These are phyloP conservation scores for Petromus typicus DNA, from an alignment of 2,113 vertebrate species.

Conservation along the genomic window DNA sequence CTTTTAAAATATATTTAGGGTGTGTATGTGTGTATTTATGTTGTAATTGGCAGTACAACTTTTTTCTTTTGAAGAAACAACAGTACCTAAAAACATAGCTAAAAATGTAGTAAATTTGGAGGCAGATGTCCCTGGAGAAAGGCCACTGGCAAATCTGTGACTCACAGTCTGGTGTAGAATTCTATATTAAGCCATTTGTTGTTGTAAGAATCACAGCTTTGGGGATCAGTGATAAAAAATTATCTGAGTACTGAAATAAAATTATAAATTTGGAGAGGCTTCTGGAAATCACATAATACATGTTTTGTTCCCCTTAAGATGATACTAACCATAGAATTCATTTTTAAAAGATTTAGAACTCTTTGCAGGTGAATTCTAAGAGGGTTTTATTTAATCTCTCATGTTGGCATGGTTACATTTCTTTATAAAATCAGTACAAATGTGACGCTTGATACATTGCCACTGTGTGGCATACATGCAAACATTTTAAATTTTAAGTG, in stretches of 20 bases:
- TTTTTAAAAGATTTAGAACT: slow-evolving; percentile 40
- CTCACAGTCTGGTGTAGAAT: background rate
- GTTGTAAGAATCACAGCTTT: slow-evolving; percentile 23
- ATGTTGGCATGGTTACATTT: background rate
- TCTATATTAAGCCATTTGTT: slow-evolving; percentile 45
- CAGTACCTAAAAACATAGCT: slow-evolving; percentile 2
- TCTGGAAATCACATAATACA: background rate
- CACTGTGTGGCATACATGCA: background rate
- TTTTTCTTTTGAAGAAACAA: background rate
- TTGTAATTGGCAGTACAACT: background rate
- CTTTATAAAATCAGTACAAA: background rate
- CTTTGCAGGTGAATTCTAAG: slow-evolving; percentile 4
- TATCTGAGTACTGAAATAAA: background rate
- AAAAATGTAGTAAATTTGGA: background rate
- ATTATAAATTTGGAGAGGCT: slow-evolving; percentile 42
- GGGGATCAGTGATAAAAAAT: slow-evolving; percentile 12
- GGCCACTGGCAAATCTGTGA: background rate
- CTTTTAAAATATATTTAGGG: background rate
- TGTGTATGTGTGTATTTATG: background rate
- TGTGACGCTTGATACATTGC: background rate
- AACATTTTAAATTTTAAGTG: slow-evolving; percentile 19
- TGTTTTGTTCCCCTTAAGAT: slow-evolving; percentile 36
- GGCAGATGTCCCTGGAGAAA: background rate
- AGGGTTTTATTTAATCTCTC: slow-evolving; percentile 25
- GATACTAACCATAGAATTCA: slow-evolving; percentile 1